Evolutionary conservation across 2,797 vertebrate genomes (phyloP).

Genomic region (Thalassophryne amazonica): DNA sequence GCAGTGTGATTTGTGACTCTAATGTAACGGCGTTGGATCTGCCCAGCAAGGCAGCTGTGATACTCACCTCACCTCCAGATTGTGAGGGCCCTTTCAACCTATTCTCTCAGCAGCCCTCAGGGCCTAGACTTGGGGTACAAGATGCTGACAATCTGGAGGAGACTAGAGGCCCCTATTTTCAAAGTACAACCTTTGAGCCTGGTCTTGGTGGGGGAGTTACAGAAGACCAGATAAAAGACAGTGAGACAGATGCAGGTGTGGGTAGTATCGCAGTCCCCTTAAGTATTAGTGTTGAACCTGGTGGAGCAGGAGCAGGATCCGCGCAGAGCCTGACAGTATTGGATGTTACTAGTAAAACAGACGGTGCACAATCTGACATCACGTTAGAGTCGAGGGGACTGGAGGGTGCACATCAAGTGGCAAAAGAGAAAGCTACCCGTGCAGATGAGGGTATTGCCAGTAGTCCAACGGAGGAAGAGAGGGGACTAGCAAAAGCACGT

Average conservation of each 20-base stretch:
- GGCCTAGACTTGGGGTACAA: slow-evolving; percentile 7
- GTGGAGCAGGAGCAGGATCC: slow-evolving; percentile 20
- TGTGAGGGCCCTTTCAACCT: slow-evolving; percentile 46
- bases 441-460: slow-evolving; percentile 52
- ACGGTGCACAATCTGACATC: slow-evolving; percentile 7
- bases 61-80: slow-evolving; percentile 80
- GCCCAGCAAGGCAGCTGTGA: slow-evolving; percentile 86
- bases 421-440: slow-evolving; percentile 31
- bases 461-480: slow-evolving; percentile 63
- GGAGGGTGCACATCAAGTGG: slow-evolving; percentile 11
- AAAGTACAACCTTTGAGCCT: slow-evolving; percentile 34
- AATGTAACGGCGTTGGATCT: slow-evolving; percentile 94
- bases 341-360: slow-evolving; percentile 39
- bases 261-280: background rate
- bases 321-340: slow-evolving; percentile 47
- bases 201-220: slow-evolving; percentile 9
- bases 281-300: slow-evolving; percentile 1
- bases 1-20: slow-evolving; percentile 98
- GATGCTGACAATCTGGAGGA: slow-evolving; percentile 23
- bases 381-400: slow-evolving; percentile 8
- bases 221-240: slow-evolving; percentile 24
- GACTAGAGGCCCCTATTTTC: slow-evolving; percentile 24
- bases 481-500: slow-evolving; percentile 66
- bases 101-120: slow-evolving; percentile 11
- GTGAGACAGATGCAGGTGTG: background rate